Base-by-base conservation (phyloP, 2,888 invertebrate species). In the Pecten maximus region DNA sequence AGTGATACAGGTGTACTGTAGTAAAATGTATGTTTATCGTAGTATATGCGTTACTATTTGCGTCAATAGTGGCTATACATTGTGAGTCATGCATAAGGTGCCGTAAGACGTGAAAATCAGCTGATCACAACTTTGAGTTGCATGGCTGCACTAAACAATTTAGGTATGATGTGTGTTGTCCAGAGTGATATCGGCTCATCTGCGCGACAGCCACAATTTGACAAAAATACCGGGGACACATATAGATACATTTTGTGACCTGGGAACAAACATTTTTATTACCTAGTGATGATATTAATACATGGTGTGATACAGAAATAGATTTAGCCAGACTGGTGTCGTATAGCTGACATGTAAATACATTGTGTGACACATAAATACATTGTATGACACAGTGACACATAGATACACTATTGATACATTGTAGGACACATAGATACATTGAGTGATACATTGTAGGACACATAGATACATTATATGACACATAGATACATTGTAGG, bases 21-120 rank as follows among this genome's bases (percentile, higher is more conserved):
- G 74, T 74, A 74, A 74, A 74, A 74, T 28, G 28, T 74, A 74
- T 74, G 74, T 74, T 74, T 74, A 74, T 74, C 74, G 10, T 74
- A 74, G 35, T 74, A 28, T 74, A 74, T 74, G 74, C 74, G 74
- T 74, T 74, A 74, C 74, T 74, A 74, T 74, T 74, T 74, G 74
- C 74, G 74, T 74, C 74, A 74, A 74, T 74, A 74, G 74, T 74
- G 74, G 35, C 28, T 74, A 74, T 74, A 35, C 74, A 60, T n/a
- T 35, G 74, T 74, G 74, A 74, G 74, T 74, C 74, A 74, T 35
- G 35, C 74, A 28, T 35, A 23, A 74, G 74, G 74, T 74, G 28
- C 74, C 35, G 35, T 74, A 74, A 74, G 74, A 74, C 74, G 35
- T 74, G 74, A 35, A 74, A 74, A 74, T 74, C 74, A 74, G 74